Base-by-base conservation (phyloP, 2,888 invertebrate genomes). In the Hirtodrosophila alboralis region DNA sequence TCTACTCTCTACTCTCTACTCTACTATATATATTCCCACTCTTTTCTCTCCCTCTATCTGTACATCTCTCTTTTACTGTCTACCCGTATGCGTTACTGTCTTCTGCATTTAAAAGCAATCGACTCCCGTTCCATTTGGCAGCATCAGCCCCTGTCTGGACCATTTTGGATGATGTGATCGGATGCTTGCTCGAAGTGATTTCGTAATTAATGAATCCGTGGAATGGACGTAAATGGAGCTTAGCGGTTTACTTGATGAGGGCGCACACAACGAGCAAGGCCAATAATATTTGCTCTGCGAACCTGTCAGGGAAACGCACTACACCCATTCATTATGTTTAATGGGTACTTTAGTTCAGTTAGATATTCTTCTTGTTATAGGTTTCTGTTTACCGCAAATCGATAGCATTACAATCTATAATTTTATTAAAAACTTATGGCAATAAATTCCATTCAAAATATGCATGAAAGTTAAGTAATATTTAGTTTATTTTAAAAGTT, bases 161-260 rank as follows among this genome's bases (percentile, higher is more conserved):
- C 45, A 36, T 40, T 64, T 44, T 56, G 59, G 52, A 61, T 75
- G 74, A 75, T 75, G 75, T 71, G 83, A 80, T 80, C 79, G 83
- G 79, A 79, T 76, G 79, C 71, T 66, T 56, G 66, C 71, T 74
- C 66, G 66, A 76, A 66, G 76, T 79, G 83, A 80, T 83, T 83
- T 74, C 74, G 76, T 79, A 80, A 83, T 80, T 80, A 80, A 80
- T 80, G 79, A 74, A 80, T 60, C 58, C 73, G 38, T 59, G 68
- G 73, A 58, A 47, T 59, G 76, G 62, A 71, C 59, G 54, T 60
- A 68, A 75, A 71, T 68, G 54, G 36, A 59, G 73, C 79, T 81
- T 78, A 78, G 76, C 64, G 83, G 78, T 81, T 75, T 64, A 40
- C 71, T 59, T 63, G 56, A 64, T 56, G 54, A n/a, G n/a, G n/a